These are phyloP conservation scores for Phacellophora camtschatica DNA, from an alignment of 30 jellyfish, hydroid and myxozoan species.

Conservation along the genomic window DNA sequence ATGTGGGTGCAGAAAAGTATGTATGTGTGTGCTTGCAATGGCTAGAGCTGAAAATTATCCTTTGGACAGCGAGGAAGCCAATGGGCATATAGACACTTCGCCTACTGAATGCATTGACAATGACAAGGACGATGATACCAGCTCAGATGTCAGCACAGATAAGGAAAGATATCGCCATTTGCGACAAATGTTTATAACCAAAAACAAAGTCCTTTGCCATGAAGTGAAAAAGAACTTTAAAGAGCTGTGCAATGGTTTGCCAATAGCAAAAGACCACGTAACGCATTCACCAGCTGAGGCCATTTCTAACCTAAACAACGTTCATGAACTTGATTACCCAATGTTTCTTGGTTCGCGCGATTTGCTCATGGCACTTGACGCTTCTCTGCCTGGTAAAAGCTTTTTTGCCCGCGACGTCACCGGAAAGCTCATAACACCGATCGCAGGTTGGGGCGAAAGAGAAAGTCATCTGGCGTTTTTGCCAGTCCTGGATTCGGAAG, in stretches of 20 bases:
- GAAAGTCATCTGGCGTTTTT: constrained; percentile 53
- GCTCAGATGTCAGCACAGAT: not conserved
- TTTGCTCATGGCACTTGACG: constrained; percentile 71
- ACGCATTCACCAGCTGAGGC: not conserved
- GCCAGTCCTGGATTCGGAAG: constrained; percentile 63
- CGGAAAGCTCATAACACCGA: constrained; percentile 46
- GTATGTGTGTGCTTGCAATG: constrained; percentile 22
- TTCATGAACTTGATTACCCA: constrained; percentile 44
- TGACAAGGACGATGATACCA: not conserved
- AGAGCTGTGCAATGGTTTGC: constrained; percentile 59
- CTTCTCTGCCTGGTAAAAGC: constrained; percentile 68
- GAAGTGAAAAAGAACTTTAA: constrained; percentile 73
- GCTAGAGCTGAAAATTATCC: constrained; percentile 6
- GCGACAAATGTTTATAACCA: constrained; percentile 85
- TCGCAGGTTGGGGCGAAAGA: constrained; percentile 90
- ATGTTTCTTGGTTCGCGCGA: constrained; percentile 76
- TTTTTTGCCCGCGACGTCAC: constrained; percentile 61
- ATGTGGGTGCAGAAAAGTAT: constrained; percentile 34
- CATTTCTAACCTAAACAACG: not conserved
- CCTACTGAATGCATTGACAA: not conserved
- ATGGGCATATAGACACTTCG: not conserved
- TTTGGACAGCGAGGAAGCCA: not conserved
- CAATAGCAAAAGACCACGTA: constrained; percentile 15
- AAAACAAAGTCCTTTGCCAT: constrained; percentile 74
- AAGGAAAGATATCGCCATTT: constrained; percentile 59